These are phyloP conservation scores for Drosophila tsacasi DNA, from an alignment of 1,140 invertebrate genomes.

Conservation along the genomic window DNA sequence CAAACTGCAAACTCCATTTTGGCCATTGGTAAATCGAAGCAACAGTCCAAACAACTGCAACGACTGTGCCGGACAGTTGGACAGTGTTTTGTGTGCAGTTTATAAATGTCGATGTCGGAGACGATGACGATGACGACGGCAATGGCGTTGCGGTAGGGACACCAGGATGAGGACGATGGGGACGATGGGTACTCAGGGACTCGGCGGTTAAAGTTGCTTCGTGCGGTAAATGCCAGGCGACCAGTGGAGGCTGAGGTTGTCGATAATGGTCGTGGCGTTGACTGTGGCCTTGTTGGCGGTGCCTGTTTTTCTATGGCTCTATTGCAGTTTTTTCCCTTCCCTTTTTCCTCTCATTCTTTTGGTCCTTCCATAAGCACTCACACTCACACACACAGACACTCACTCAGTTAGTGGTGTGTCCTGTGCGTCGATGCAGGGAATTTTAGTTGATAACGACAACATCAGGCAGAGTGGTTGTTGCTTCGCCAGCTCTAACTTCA, in stretches of 20 bases:
- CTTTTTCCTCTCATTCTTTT: neutral
- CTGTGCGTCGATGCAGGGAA: slow-evolving; percentile 75
- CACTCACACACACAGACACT: neutral
- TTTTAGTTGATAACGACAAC: slow-evolving; percentile 78
- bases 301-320: slow-evolving; percentile 38
- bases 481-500: neutral
- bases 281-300: slow-evolving; percentile 36
- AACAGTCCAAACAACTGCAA: slow-evolving; percentile 46
- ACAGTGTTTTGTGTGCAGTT: slow-evolving; percentile 79
- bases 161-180: neutral
- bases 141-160: slow-evolving; percentile 15
- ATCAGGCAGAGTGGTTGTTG: slow-evolving; percentile 31
- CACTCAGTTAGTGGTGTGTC: slow-evolving; percentile 7
- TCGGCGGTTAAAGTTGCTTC: slow-evolving; percentile 30
- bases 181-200: slow-evolving; percentile 1
- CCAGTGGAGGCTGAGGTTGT: slow-evolving; percentile 51
- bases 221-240: slow-evolving; percentile 34
- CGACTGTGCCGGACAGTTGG: slow-evolving; percentile 42
- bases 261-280: slow-evolving; percentile 62
- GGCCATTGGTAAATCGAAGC: slow-evolving; percentile 22
- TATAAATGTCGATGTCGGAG: slow-evolving; percentile 74
- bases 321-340: slow-evolving; percentile 8
- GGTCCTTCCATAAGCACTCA: neutral
- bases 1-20: neutral
- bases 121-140: slow-evolving; percentile 3